These are phyloP conservation scores for Drosophila fungiperda DNA, from an alignment of 2,888 invertebrate species.

Conservation along the genomic window DNA sequence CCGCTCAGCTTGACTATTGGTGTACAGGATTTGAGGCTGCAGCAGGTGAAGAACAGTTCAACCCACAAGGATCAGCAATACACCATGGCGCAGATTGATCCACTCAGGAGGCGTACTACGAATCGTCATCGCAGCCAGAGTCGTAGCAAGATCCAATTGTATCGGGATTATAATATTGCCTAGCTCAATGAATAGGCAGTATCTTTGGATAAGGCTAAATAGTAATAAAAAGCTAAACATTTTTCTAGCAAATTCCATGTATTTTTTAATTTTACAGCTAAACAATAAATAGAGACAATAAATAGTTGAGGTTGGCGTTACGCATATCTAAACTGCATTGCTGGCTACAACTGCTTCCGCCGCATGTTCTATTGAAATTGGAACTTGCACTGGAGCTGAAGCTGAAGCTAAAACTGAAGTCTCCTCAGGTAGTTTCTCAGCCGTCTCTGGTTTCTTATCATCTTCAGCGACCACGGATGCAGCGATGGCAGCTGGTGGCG, in stretches of 20 bases:
- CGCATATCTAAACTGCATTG: slow-evolving; percentile 48
- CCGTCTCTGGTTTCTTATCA: slow-evolving; percentile 53
- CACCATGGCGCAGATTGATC: slow-evolving; percentile 54
- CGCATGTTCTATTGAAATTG: slow-evolving; percentile 1
- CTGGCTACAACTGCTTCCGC: slow-evolving; percentile 31
- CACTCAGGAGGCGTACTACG: slow-evolving; percentile 48
- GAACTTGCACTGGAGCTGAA: slow-evolving; percentile 6
- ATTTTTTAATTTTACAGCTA: slow-evolving; percentile 41
- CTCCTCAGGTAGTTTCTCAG: slow-evolving; percentile 28
- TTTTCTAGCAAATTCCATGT: slow-evolving; percentile 8
- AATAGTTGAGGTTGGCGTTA: slow-evolving; percentile 44
- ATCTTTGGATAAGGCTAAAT: background rate
- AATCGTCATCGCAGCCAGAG: slow-evolving; percentile 74
- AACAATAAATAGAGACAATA: slow-evolving; percentile 66
- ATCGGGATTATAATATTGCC: slow-evolving; percentile 22
- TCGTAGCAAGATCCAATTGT: slow-evolving; percentile 51
- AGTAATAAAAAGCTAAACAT: background rate
- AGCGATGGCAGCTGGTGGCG: slow-evolving; percentile 29
- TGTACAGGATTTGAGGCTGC: slow-evolving; percentile 55
- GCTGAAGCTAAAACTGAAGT: background rate
- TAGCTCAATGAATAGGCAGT: background rate
- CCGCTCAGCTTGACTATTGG: slow-evolving; percentile 71
- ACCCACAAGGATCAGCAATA: slow-evolving; percentile 14
- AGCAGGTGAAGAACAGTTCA: slow-evolving; percentile 9
- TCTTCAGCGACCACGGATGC: slow-evolving; percentile 21